Conservation (phyloP, 1,140 invertebrate genomes). For the Drosophila lini region DNA sequence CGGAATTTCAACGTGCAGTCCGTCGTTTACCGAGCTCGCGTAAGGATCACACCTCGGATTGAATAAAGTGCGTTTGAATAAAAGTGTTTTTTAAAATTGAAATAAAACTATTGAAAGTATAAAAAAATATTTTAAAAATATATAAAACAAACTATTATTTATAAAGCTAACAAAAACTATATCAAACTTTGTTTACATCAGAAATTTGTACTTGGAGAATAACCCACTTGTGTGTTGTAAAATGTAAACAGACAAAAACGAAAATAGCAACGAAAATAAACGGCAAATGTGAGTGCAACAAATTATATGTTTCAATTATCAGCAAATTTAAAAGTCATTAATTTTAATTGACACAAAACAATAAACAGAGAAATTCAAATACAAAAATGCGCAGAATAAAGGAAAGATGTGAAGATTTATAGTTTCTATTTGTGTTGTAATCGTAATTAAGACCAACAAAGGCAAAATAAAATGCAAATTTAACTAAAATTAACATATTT, state of each 20-base stretch:
- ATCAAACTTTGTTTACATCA: neutral
- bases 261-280: neutral
- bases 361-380: neutral
- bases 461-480: too few relatives aligned
- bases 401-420: neutral
- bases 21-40: conserved; percentile 53
- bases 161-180: neutral
- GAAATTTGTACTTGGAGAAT: neutral
- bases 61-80: neutral
- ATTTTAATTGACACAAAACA: conserved; percentile 7
- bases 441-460: neutral
- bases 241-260: conserved; percentile 6
- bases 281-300: conserved; percentile 22
- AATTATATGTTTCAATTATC: conserved; percentile 12
- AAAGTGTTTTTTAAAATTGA: too few relatives aligned
- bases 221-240: neutral
- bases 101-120: neutral
- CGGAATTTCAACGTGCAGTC: conserved; percentile 38
- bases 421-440: neutral
- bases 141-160: neutral
- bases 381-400: neutral
- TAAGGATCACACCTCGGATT: conserved; percentile 51
- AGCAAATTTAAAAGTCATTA: conserved; percentile 15
- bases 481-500: neutral
- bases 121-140: neutral